Evolutionary conservation across 2,888 invertebrate genomes (phyloP).

Genomic region (Melieria picta): DNA sequence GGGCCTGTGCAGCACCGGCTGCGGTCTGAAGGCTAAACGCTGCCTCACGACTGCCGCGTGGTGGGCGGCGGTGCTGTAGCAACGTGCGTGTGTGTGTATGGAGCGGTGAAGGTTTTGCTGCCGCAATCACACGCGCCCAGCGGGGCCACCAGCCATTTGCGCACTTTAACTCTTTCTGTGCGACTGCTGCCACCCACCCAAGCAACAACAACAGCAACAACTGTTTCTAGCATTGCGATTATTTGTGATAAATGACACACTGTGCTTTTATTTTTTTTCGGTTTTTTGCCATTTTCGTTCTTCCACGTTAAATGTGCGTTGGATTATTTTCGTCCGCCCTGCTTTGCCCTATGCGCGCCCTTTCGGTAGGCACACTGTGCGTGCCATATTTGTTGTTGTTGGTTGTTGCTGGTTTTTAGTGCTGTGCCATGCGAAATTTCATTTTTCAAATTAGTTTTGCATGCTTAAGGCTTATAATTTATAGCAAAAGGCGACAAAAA

Average conservation of each 20-base stretch:
- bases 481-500: slow-evolving; percentile 35
- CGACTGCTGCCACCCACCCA: too few species aligned
- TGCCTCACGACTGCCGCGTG: too few species aligned
- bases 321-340: slow-evolving; percentile 4
- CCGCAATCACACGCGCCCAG: background rate
- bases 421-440: slow-evolving; percentile 34
- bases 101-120: background rate
- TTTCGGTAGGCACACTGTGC: background rate
- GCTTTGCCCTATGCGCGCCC: background rate
- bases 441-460: slow-evolving; percentile 54
- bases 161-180: slow-evolving; percentile 4
- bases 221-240: slow-evolving; percentile 5
- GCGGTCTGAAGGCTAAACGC: too few species aligned
- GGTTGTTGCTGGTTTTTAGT: slow-evolving; percentile 16
- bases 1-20: too few species aligned
- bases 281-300: background rate
- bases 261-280: background rate
- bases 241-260: slow-evolving; percentile 53
- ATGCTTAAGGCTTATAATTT: slow-evolving; percentile 53
- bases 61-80: too few species aligned
- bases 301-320: slow-evolving; percentile 13
- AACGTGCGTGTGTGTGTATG: too few species aligned
- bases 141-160: background rate
- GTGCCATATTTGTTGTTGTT: background rate
- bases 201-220: background rate